A percentile compares a stretch with the other conserved stretches of the same genome.
These are phyloP conservation scores for Albula goreensis DNA, from an alignment of 2,113 vertebrate genomes.

Conservation along the genomic window DNA sequence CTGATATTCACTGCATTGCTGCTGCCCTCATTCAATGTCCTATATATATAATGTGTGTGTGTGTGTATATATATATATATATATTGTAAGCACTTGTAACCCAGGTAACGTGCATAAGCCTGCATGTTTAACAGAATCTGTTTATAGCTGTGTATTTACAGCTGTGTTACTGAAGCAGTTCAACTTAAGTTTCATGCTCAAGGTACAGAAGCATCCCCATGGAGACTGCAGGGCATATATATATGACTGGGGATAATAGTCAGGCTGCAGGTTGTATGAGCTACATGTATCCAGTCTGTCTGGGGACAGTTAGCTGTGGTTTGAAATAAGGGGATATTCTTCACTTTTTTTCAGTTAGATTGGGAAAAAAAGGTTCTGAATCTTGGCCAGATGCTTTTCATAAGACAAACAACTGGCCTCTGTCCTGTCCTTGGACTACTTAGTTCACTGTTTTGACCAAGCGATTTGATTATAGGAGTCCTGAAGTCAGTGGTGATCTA, in stretches of 20 bases:
- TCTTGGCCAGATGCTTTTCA: no score
- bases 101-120: neutral
- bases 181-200: neutral
- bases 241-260: no score
- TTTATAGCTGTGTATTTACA: neutral
- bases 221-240: no score
- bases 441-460: neutral
- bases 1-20: neutral
- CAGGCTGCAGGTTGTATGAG: no score
- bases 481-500: neutral
- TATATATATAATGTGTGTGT: neutral
- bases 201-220: neutral
- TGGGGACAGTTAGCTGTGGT: no score
- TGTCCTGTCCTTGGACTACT: neutral
- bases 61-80: neutral
- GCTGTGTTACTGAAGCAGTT: neutral
- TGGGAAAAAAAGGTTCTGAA: no score
- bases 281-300: no score
- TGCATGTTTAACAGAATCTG: neutral
- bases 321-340: no score
- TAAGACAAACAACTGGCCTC: no score
- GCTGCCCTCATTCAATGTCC: neutral
- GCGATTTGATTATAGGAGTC: neutral
- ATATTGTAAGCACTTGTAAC: neutral
- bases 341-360: no score